These are phyloP conservation scores for Urocynchramus pylzowi DNA, from an alignment of 2,113 vertebrate genomes.

Conservation along the genomic window DNA sequence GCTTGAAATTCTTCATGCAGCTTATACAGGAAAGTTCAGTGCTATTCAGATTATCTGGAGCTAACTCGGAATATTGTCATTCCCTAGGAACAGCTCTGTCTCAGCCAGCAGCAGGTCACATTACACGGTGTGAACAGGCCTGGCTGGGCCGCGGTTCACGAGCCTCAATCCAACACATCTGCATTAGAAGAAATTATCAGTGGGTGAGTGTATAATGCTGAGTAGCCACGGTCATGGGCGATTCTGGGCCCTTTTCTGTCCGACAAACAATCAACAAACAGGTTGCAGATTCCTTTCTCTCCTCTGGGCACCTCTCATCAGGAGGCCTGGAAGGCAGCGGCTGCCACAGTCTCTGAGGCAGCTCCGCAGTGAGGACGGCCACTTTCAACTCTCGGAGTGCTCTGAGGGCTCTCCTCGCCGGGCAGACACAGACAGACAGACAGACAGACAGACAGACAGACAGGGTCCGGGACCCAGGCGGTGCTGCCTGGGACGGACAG, in stretches of 20 bases:
- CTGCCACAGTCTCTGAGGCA: too few relatives aligned
- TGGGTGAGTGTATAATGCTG: not conserved
- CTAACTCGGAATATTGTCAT: not conserved
- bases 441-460: not conserved
- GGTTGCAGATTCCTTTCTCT: not conserved
- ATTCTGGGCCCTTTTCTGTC: not conserved
- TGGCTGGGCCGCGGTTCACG: accelerated
- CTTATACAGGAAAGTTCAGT: not conserved
- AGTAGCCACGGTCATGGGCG: not conserved
- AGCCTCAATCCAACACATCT: not conserved
- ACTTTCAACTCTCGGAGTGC: accelerated
- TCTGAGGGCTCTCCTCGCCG: accelerated
- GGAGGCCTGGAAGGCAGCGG: accelerated
- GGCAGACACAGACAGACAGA: not conserved
- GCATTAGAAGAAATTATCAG: not conserved
- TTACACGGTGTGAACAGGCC: not conserved
- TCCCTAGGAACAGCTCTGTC: not conserved
- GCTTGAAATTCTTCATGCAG: not conserved
- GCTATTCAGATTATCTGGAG: not conserved
- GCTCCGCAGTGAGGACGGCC: accelerated
- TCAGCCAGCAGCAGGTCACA: not conserved
- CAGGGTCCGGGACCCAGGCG: accelerated
- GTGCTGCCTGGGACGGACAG: accelerated
- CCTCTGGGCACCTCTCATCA: not conserved
- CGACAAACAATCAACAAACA: not conserved